Percentiles rank a stretch among this genome's conserved stretches.
Conservation (phyloP, 2,113 vertebrate species). For the Dasyurus viverrinus region DNA sequence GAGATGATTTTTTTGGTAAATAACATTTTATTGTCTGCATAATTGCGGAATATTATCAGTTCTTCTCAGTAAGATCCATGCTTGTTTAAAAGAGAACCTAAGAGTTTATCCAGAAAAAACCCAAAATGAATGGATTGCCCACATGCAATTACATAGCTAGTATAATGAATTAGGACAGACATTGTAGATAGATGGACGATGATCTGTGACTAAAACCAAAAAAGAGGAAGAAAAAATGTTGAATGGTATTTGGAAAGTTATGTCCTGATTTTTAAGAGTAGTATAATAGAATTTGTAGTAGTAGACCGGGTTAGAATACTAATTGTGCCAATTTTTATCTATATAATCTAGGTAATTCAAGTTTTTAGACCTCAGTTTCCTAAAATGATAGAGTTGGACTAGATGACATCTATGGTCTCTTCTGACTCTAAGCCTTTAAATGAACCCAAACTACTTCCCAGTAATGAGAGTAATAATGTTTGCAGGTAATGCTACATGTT, state of each 20-base stretch:
- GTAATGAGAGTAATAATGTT: not conserved
- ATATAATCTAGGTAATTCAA: not conserved
- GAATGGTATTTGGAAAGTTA: not conserved
- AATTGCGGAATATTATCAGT: not conserved
- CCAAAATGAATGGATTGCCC: not conserved
- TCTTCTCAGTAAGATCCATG: not conserved
- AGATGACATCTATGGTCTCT: not conserved
- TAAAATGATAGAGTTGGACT: not conserved
- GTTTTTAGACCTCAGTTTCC: not conserved
- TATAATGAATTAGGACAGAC: not conserved
- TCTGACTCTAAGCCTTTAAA: not conserved
- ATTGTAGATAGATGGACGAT: not conserved
- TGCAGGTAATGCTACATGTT: not conserved
- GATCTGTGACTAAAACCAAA: not conserved
- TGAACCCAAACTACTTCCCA: not conserved
- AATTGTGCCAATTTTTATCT: not conserved
- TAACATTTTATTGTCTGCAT: not conserved
- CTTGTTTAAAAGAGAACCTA: not conserved
- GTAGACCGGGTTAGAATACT: not conserved
- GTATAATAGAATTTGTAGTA: not conserved
- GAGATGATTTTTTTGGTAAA: not conserved
- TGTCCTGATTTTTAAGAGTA: not conserved
- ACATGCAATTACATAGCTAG: not conserved
- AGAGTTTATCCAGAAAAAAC: not conserved
- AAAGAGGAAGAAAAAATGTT: not conserved